Evolutionary conservation across 2,797 vertebrate species (phyloP), one percentile per base, ranked within the genome.

Genomic region (Paguma larvata): DNA sequence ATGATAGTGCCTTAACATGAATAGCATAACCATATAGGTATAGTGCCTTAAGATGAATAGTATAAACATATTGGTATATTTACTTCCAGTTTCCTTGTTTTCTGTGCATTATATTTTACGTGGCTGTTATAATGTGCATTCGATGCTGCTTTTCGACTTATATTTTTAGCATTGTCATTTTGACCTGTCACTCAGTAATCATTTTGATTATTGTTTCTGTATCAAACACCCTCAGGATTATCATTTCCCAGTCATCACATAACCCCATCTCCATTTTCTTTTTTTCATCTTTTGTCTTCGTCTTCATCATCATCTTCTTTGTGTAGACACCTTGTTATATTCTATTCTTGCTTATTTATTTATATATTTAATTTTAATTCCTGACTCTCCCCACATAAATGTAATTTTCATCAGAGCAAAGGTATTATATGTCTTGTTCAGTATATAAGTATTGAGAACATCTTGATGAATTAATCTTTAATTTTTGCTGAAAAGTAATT

Each of bases 361-460:
- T 79, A 65, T 56, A 70, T 65, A 23, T 84, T 91, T 92, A 79
- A 80, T 59, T 92, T 44, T 62, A 85, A 94, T 92, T 89, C 34
- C 11, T n/a, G 21, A 53, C 56, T 85, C 19, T 65, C 16, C 27
- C 13, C 19, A 65, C 15, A 44, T n/a, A 38, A 87, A 51, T 82
- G 7, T 44, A 84, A 91, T 67, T 87, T 44, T 75, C 73, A 78
- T n/a, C 38, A 86, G 3, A 88, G 18, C 23, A 75, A 82, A 25
- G 18, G 12, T 30, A 65, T 62, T 89, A 25, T 27, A n/a, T 78
- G 13, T 78, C 38, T 94, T 70, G 12, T 67, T 85, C 67, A 86
- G 51, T 67, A 12, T 38, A 59, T 38, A 14, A 46, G 1, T 48
- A n/a, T 51, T 15, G 15, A 59, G 68, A 19, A 67, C 89, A 46